These are phyloP conservation scores for Aleiodes sp. DNA, from an alignment of 1,140 invertebrate species.

Conservation along the genomic window DNA sequence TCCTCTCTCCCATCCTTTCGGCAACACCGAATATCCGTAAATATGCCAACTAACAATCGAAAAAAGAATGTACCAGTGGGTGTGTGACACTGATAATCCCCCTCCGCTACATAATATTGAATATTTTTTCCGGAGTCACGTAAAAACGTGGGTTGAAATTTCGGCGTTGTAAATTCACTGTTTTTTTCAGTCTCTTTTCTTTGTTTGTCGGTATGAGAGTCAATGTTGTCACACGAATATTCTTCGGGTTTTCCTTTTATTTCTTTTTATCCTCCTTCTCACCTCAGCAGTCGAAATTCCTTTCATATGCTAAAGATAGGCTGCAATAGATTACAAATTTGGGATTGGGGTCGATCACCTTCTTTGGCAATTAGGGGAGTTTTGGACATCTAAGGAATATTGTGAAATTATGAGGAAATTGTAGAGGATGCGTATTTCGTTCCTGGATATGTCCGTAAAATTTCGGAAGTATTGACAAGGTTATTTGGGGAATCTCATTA, in stretches of 20 bases:
- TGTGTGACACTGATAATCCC: slow-evolving; percentile 31
- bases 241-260: not conserved
- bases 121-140: slow-evolving; percentile 12
- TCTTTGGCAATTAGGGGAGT: too few relatives aligned
- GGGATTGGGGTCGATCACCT: too few relatives aligned
- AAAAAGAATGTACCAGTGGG: slow-evolving; percentile 19
- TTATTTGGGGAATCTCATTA: too few relatives aligned
- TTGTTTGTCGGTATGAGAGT: not conserved
- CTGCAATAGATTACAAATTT: too few relatives aligned
- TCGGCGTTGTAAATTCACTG: slow-evolving; percentile 22
- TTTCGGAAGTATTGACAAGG: too few relatives aligned
- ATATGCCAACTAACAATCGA: slow-evolving; percentile 3
- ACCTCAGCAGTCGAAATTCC: not conserved
- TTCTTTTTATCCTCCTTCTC: not conserved
- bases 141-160: slow-evolving; percentile 25
- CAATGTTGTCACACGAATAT: slow-evolving; percentile 1
- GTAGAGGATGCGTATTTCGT: too few relatives aligned
- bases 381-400: too few relatives aligned
- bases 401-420: too few relatives aligned
- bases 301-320: not conserved
- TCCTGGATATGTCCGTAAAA: too few relatives aligned
- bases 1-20: not conserved
- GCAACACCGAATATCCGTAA: not conserved
- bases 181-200: not conserved
- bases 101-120: slow-evolving; percentile 10